Conservation (phyloP, 2,888 invertebrate species). For the Ochlodes sylvanus region DNA sequence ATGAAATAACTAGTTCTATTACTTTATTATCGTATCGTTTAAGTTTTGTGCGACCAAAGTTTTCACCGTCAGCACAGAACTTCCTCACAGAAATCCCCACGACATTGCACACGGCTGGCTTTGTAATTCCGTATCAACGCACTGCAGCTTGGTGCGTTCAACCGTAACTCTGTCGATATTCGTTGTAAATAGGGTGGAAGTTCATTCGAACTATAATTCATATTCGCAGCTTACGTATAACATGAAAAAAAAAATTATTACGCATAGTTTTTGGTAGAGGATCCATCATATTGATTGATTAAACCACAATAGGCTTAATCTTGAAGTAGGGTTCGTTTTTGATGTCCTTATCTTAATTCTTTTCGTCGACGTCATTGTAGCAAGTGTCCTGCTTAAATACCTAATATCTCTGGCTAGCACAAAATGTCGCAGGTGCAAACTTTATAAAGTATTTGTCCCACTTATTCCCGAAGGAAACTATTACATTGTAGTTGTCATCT, state of each 20-base stretch:
- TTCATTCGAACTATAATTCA: neutral
- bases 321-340: neutral
- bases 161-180: neutral
- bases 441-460: conserved; percentile 8
- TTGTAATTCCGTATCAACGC: neutral
- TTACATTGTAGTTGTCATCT: neutral
- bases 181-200: neutral
- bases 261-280: neutral
- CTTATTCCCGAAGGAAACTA: neutral
- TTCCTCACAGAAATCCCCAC: too few relatives aligned
- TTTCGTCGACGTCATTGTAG: neutral
- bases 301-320: neutral
- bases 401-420: neutral
- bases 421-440: neutral
- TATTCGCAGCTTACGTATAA: neutral
- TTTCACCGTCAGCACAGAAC: too few relatives aligned
- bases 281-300: neutral
- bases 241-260: neutral
- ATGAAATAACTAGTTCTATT: neutral
- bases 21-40: too few relatives aligned
- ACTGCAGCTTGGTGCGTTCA: neutral
- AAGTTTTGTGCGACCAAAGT: too few relatives aligned
- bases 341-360: neutral
- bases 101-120: too few relatives aligned
- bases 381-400: neutral